Evolutionary conservation across 1,140 invertebrate genomes (phyloP), one percentile per base, ranked within the genome.

Genomic region (Drosophila athabasca): DNA sequence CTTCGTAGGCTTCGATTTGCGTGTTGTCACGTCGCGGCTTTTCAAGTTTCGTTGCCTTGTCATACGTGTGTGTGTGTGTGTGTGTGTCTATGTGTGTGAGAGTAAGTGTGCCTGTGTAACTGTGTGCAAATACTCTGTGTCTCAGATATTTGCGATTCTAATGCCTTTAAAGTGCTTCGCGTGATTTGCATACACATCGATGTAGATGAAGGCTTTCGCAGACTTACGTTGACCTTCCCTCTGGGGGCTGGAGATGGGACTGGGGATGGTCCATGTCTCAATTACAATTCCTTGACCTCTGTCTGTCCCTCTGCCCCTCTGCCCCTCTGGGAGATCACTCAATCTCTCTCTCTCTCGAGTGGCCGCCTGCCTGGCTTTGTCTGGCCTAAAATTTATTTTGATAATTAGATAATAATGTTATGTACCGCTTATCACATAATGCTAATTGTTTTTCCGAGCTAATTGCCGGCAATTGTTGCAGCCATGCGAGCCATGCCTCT

Each of bases 61-160:
- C 53, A 64, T 53, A 39, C 24, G 62, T 44, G 61, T 50, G 17
- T 49, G 24, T 11, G 3, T 35, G 31, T 11, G 3, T 35, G 31
- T 11, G 3, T 11, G 9, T 31, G 3, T 11, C 3, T 31, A 0
- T 8, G 29, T 49, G 29, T 53, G 24, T 35, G 31, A 8, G 29
- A 7, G 29, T 8, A 8, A 7, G 29, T 13, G 9, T 3, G 35
- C 11, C 11, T 13, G 35, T 43, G 31, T 54, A 26, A 26, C 31
- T 31, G 31, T 60, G 57, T 70, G 65, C 46, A 53, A 52, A 57
- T 58, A 44, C 59, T 35, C 9, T 46, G 53, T 70, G 53, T 70
- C 43, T 44, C 15, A 54, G 58, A 77, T 82, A 87, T 87, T 88
- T 87, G 82, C 76, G 69, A 87, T 88, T 87, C 82, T 88, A 87